A percentile compares a stretch with the other conserved stretches of the same genome.
phyloP scores from a whole-genome alignment of 2,888 invertebrate genomes.

The Phyllotreta cruciferae region DNA sequence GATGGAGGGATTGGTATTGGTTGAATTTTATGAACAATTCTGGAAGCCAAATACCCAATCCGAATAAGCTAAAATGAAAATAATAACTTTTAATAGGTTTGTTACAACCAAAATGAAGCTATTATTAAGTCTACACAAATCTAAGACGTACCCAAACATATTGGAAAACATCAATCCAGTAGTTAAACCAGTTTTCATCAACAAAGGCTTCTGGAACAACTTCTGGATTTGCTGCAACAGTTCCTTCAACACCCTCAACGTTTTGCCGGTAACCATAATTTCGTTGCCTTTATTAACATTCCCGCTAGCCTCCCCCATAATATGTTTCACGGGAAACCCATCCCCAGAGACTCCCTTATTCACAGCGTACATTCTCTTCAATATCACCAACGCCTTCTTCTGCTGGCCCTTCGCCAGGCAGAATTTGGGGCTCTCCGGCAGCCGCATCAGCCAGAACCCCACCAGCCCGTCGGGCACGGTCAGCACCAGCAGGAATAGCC shows the following conservation, averaged over 20 bases:
- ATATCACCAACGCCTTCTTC: conserved; percentile 66
- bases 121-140: neutral
- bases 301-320: conserved; percentile 34
- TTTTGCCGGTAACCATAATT: conserved; percentile 21
- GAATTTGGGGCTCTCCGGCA: conserved; percentile 85
- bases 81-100: neutral
- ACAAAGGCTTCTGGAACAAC: conserved; percentile 64
- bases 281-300: conserved; percentile 9
- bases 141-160: conserved; percentile 70
- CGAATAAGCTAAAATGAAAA: conserved; percentile 67
- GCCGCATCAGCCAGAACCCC: conserved; percentile 62
- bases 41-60: conserved; percentile 78
- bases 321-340: conserved; percentile 61
- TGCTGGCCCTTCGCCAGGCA: conserved; percentile 68
- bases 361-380: conserved; percentile 67
- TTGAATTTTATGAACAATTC: conserved; percentile 72
- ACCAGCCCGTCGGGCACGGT: conserved; percentile 70
- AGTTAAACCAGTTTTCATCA: conserved; percentile 65
- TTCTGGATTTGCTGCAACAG: conserved; percentile 62
- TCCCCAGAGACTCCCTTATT: conserved; percentile 62
- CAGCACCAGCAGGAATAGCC: conserved; percentile 72
- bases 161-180: conserved; percentile 71
- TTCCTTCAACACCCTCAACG: conserved; percentile 24
- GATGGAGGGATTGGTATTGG: conserved; percentile 56
- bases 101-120: neutral